A percentile compares a stretch with the other conserved stretches of the same genome.
Evolutionary conservation across 2,797 vertebrate species (phyloP).

Genomic region (Sciaenops ocellatus): DNA sequence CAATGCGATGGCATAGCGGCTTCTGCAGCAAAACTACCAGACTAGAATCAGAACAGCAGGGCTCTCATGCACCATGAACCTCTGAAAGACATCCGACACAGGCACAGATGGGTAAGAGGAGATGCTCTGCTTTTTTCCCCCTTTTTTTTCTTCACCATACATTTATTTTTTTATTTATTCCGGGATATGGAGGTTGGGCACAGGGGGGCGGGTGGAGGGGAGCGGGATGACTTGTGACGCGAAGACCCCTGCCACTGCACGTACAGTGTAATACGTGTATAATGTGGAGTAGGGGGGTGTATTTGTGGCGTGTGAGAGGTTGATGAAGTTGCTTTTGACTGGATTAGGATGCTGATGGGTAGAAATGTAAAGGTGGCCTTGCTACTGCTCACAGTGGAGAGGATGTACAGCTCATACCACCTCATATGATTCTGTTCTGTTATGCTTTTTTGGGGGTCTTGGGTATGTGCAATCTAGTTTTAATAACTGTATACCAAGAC

Average conservation of each 20-base stretch:
- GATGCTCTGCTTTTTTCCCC: constrained; percentile 1
- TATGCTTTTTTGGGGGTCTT: neutral
- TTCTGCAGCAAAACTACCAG: constrained; percentile 43
- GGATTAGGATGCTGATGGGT: neutral
- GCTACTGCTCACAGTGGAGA: neutral
- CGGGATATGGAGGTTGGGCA: constrained; percentile 1
- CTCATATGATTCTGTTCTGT: neutral
- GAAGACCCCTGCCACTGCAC: constrained; percentile 38
- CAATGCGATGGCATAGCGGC: constrained; percentile 64
- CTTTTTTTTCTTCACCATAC: no score
- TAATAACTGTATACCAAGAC: neutral
- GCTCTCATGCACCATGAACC: constrained; percentile 72
- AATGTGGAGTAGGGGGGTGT: constrained; percentile 5
- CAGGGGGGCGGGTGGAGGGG: neutral
- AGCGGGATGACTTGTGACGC: constrained; percentile 27
- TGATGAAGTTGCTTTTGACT: constrained; percentile 21
- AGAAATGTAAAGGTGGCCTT: constrained; percentile 15
- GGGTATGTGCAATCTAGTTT: neutral
- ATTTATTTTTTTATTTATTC: neutral
- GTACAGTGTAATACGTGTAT: constrained; percentile 22
- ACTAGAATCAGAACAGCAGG: constrained; percentile 53
- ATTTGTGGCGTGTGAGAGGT: neutral
- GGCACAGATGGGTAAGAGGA: constrained; percentile 81
- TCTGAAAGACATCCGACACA: constrained; percentile 73
- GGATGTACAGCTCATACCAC: neutral